A percentile compares a stretch with the other conserved stretches of the same genome.
These are phyloP conservation scores for Epistrophe grossulariae DNA, from an alignment of 2,888 invertebrate genomes.

Conservation along the genomic window DNA sequence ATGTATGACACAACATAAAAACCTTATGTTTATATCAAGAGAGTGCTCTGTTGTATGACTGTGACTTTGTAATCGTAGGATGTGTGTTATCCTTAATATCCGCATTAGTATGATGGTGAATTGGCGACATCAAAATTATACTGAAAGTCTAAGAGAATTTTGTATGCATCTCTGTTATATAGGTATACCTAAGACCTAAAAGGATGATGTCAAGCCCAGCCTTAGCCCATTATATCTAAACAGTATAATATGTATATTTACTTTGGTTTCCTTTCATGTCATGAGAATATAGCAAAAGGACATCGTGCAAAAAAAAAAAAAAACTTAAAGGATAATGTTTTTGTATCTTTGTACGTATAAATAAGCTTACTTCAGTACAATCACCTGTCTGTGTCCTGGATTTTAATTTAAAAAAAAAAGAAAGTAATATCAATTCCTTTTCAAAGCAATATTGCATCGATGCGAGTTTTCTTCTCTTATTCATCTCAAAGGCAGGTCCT, in stretches of 20 bases:
- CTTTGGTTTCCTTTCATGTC: constrained; percentile 21
- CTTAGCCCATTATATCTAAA: background rate
- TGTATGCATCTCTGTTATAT: constrained; percentile 53
- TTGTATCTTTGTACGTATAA: background rate
- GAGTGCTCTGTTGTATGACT: constrained; percentile 35
- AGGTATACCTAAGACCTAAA: background rate
- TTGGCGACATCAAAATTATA: constrained; percentile 40
- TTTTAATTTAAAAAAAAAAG: constrained; percentile 9
- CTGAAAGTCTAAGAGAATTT: constrained; percentile 59
- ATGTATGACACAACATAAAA: constrained; percentile 55
- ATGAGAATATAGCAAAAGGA: constrained; percentile 31
- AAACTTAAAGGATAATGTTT: constrained; percentile 12
- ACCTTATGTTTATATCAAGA: constrained; percentile 71
- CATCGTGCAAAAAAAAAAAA: constrained; percentile 18
- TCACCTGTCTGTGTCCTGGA: constrained; percentile 55
- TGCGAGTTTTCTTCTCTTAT: background rate
- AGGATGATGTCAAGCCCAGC: constrained; percentile 40
- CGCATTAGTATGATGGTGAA: constrained; percentile 53
- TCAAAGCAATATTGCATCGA: background rate
- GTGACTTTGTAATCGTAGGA: constrained; percentile 58
- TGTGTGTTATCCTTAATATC: constrained; percentile 71
- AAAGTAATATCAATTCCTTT: background rate
- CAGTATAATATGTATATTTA: constrained; percentile 1
- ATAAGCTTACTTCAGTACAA: constrained; percentile 46
- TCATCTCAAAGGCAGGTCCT: background rate